phyloP scores from a whole-genome alignment of 2,888 invertebrate genomes.

The Apocheima hispidaria region DNA sequence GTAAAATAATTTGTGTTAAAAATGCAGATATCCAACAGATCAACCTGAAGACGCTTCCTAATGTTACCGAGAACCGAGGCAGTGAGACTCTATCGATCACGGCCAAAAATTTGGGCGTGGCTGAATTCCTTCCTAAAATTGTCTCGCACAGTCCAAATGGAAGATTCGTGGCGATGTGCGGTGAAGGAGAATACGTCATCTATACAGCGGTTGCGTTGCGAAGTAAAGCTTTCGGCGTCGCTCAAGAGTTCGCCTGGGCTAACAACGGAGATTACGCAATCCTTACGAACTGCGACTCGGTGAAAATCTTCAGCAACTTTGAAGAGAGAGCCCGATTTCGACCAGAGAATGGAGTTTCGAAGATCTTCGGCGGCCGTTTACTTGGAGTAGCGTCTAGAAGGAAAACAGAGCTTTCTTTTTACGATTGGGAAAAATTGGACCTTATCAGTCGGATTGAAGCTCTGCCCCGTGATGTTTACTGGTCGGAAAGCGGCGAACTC shows the following conservation, averaged over 20 bases:
- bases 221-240: slow-evolving; percentile 13
- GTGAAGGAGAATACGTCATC: slow-evolving; percentile 99
- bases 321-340: not conserved
- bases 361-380: slow-evolving; percentile 21
- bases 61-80: not conserved
- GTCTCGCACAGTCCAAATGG: slow-evolving; percentile 96
- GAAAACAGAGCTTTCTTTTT: slow-evolving; percentile 2
- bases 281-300: not conserved
- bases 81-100: slow-evolving; percentile 3
- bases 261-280: slow-evolving; percentile 7
- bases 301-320: slow-evolving; percentile 14
- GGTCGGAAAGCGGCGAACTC: slow-evolving; percentile 11
- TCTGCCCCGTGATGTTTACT: slow-evolving; percentile 4
- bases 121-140: slow-evolving; percentile 11
- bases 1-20: slow-evolving; percentile 60
- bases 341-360: not conserved
- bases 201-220: slow-evolving; percentile 98
- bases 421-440: slow-evolving; percentile 19
- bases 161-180: slow-evolving; percentile 95
- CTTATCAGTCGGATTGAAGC: slow-evolving; percentile 2
- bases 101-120: not conserved
- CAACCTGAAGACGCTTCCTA: slow-evolving; percentile 3
- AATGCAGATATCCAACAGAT: slow-evolving; percentile 9
- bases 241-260: slow-evolving; percentile 17
- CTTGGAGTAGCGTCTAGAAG: slow-evolving; percentile 7